Conservation (phyloP, 2,888 invertebrate genomes). For the Euphydryas editha region DNA sequence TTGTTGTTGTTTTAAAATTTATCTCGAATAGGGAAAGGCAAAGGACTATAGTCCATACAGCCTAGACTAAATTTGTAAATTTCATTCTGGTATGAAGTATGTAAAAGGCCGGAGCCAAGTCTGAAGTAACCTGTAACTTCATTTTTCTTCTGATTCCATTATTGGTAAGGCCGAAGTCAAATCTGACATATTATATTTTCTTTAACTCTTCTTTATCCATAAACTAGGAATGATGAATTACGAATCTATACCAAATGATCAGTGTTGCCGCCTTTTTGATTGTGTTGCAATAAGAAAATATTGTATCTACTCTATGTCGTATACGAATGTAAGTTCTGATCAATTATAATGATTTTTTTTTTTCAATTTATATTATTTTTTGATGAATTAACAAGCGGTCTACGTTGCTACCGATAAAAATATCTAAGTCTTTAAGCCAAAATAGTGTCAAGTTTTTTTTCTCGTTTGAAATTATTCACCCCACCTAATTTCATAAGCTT, state of each 20-base stretch:
- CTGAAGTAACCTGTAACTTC: too few relatives aligned
- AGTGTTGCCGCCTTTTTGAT: slow-evolving; percentile 8
- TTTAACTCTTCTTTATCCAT: too few relatives aligned
- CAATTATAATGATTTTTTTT: background rate
- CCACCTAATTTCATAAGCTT: slow-evolving; percentile 48
- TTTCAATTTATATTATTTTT: background rate
- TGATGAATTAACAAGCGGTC: background rate
- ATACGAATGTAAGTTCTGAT: background rate
- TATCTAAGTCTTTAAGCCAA: slow-evolving; percentile 17
- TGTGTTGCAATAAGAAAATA: slow-evolving; percentile 10
- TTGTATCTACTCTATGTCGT: background rate
- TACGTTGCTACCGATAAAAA: background rate
- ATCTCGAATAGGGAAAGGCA: too few relatives aligned
- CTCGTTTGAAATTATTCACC: slow-evolving; percentile 37
- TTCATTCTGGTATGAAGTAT: too few relatives aligned
- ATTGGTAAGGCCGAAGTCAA: too few relatives aligned
- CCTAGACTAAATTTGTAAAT: too few relatives aligned
- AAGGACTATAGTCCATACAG: too few relatives aligned
- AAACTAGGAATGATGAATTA: background rate
- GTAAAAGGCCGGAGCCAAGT: too few relatives aligned
- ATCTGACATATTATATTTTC: too few relatives aligned
- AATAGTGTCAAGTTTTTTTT: slow-evolving; percentile 23
- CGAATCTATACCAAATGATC: slow-evolving; percentile 7
- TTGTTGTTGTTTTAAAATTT: too few relatives aligned
- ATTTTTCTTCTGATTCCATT: too few relatives aligned